Conservation (phyloP, 1,140 invertebrate genomes). For the Drosophila pseudoananassae region DNA sequence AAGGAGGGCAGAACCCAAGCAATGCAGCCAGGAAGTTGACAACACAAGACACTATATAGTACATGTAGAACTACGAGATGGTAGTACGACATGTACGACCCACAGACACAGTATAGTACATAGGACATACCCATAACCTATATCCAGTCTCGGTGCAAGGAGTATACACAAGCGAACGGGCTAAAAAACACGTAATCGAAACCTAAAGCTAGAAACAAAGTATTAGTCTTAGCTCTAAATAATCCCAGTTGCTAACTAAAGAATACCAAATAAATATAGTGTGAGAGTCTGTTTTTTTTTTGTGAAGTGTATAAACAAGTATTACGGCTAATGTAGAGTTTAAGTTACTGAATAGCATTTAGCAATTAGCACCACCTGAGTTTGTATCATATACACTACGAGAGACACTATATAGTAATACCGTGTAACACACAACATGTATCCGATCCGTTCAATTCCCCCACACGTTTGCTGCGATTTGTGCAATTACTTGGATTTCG, state of each 20-base stretch:
- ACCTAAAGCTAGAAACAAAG: conserved; percentile 33
- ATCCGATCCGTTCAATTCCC: conserved; percentile 51
- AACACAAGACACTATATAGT: conserved; percentile 20
- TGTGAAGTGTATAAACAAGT: conserved; percentile 31
- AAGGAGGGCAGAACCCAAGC: conserved; percentile 14
- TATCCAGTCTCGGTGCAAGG: conserved; percentile 21
- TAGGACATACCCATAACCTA: not conserved
- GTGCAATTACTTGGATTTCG: conserved; percentile 48
- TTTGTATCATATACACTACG: conserved; percentile 42
- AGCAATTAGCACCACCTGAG: conserved; percentile 47
- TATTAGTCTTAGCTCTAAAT: conserved; percentile 37
- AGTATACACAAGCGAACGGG: conserved; percentile 48
- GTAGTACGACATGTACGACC: too few species aligned
- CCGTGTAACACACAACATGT: conserved; percentile 22
- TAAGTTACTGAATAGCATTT: conserved; percentile 52
- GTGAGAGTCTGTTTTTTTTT: conserved; percentile 28
- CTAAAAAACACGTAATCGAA: conserved; percentile 35
- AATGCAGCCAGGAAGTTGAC: conserved; percentile 60
- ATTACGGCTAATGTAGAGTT: conserved; percentile 44
- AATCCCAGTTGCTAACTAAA: conserved; percentile 17
- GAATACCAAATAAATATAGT: not conserved
- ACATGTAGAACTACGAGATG: not conserved
- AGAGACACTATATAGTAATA: conserved; percentile 27
- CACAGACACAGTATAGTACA: conserved; percentile 4
- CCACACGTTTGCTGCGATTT: conserved; percentile 35